Evolutionary conservation across 1,140 invertebrate species (phyloP), one percentile per base, ranked within the genome.

Genomic region (Bombus sibiricus): DNA sequence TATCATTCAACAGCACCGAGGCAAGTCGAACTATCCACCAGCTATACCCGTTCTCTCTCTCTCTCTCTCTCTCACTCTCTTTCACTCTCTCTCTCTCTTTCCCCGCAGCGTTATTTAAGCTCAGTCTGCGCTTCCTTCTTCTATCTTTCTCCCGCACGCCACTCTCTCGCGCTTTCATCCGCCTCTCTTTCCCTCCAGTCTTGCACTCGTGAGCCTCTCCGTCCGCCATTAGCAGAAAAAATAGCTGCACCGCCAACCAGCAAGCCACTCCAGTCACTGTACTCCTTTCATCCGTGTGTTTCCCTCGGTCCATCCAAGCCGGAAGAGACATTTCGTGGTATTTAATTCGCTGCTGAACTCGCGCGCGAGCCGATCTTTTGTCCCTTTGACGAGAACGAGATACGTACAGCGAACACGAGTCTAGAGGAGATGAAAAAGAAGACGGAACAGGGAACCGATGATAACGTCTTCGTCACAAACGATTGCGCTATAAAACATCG

Each of bases 161-260:
- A 2, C 41, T 73, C 68, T 75, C n/a, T 47, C 43, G 32, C n/a
- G 13, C 12, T 62, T 28, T 69, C 59, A 39, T 53, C 28, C 4
- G 32, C 18, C 47, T 28, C 18, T n/a, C 34, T 34, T 28, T 15
- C 34, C 6, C 18, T 66, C 28, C 34, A 18, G 15, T 28, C 25
- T 73, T n/a, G 34, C 47, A 47, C 53, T 62, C 68, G 64, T n/a
- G 18, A 72, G 39, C 47, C 79, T 79, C 76, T 86, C 75, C 43
- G 22, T 79, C 53, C 37, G 39, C 82, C 82, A 84, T 84, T 84
- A 84, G 66, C 82, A 84, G 76, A 84, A 84, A 84, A 84, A 84
- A 71, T 79, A 79, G 83, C 83, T 79, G 66, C 39, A 77, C 72
- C 39, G 41, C n/a, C 69, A 83, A 75, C 59, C 64, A 59, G 76